Evolutionary conservation across 2,888 invertebrate species (phyloP), one percentile per base, ranked within the genome.

Genomic region (Platerodrilus igneus): DNA sequence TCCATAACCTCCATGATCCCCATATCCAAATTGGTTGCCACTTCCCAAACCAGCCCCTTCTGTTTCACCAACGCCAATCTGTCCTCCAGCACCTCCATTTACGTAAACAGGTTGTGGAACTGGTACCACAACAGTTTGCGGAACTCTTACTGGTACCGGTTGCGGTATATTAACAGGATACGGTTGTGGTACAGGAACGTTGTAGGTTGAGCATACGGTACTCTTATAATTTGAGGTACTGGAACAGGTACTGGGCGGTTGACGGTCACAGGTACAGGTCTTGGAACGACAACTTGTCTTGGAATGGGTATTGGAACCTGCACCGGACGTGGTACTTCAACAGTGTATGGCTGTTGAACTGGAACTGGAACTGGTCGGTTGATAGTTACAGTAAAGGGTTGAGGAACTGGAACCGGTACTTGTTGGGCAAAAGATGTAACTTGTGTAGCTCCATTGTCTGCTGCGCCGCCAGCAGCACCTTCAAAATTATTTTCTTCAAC

Each of bases 401-500:
- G 36, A 5, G 42, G 38, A 13, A 46, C 46, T 9, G 46, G 39
- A 11, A 46, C 29, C 7, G 38, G 25, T 17, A 46, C 41, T 28
- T 37, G 31, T 29, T 46, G 45, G 9, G 41, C 42, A 20, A 46
- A 42, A 10, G 45, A 42, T 10, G 34, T 46, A 13, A 39, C 26
- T 7, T 33, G 32, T 10, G 39, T 19, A 5, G 27, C 27, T n/a
- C n/a, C n/a, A n/a, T n/a, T n/a, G n/a, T n/a, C 27, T 19, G n/a
- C 16, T 14, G 29, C 35, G 14, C 43, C 33, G 13, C 33, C 39
- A 17, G 15, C 13, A 15, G 28, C 31, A n/a, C 31, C 31, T 3
- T 21, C 31, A n/a, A n/a, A n/a, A n/a, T n/a, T n/a, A 8, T n/a
- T n/a, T n/a, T n/a, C n/a, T n/a, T n/a, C n/a, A n/a, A n/a, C n/a